Conservation (phyloP, 2,888 invertebrate species). For the Chalcis sispes region DNA sequence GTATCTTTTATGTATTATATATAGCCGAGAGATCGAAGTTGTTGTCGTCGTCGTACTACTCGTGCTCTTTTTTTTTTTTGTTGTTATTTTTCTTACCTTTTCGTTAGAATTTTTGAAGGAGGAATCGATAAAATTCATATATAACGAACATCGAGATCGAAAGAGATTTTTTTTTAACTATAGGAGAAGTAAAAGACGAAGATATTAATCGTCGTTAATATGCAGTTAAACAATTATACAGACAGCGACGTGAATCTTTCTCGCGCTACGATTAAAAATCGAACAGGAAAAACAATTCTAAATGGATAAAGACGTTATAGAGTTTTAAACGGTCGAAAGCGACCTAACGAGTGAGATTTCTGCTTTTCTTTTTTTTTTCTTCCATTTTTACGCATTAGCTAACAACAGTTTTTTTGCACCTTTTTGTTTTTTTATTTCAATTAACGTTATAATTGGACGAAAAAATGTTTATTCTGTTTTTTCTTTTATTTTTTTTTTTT, state of each 20-base stretch:
- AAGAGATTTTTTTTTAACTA: background rate
- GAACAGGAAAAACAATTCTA: slow-evolving; percentile 39
- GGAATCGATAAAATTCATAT: no score
- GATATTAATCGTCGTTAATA: slow-evolving; percentile 30
- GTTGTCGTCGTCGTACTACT: no score
- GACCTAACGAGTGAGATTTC: slow-evolving; percentile 43
- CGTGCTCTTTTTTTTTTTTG: no score
- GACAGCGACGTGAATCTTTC: slow-evolving; percentile 5
- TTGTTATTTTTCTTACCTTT: no score
- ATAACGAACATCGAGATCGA: no score
- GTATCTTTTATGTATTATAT: no score
- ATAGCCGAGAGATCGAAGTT: no score
- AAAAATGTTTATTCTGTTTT: slow-evolving; percentile 1
- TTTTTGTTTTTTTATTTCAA: slow-evolving; percentile 4
- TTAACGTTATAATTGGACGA: slow-evolving; percentile 32
- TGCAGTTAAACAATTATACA: slow-evolving; percentile 51
- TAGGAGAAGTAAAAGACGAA: no score
- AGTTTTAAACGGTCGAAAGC: slow-evolving; percentile 26
- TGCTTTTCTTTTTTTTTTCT: slow-evolving; percentile 1
- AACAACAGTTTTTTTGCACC: slow-evolving; percentile 47
- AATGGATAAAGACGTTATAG: slow-evolving; percentile 26
- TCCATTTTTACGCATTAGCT: slow-evolving; percentile 34
- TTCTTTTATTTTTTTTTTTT: background rate
- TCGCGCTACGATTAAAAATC: slow-evolving; percentile 19
- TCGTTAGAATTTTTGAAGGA: no score